Base-by-base conservation (phyloP, 2,888 invertebrate genomes). In the Eilema griseolum region DNA sequence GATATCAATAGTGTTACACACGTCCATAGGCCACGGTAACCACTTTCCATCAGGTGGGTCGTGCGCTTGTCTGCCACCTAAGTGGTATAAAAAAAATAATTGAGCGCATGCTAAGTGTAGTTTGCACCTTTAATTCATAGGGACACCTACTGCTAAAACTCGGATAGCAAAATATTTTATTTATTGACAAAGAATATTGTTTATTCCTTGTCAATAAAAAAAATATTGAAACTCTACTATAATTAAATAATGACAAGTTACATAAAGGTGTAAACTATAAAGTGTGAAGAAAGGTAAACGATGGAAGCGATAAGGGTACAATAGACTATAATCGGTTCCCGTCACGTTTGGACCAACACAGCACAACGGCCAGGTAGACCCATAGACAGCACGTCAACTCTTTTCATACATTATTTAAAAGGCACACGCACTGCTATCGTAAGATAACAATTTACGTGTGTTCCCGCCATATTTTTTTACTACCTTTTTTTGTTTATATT, bases 251-350 rank as follows among this genome's bases (percentile, higher is more conserved):
- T 69, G 65, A 64, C 65, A 59, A 26, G 33, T 61, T 65, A 14
- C 69, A 70, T 67, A 72, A 75, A 81, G 76, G 81, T 77, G 41
- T 78, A 83, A 86, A 87, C 85, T 80, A 79, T 78, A 69, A 77
- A 76, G 73, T 78, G 71, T 72, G 68, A 78, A 79, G 82, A 86
- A 85, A 87, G 86, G 80, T 74, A 79, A 70, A 83, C 85, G 85
- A 89, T 86, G 85, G 83, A 74, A 77, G 79, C 80, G 87, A 87
- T 86, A 88, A 79, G 85, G 79, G 85, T 89, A 92, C 90, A 93
- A 92, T 89, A 81, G 89, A 74, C 83, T 70, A 89, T 92, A 90
- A 92, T 88, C 85, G 88, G 90, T 89, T 88, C 86, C 86, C 83
- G 90, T 89, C 93, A 92, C 92, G 92, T 91, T 85, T 83, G 78